Base-by-base conservation (phyloP, 2,113 vertebrate genomes). In the Apodemus speciosus region DNA sequence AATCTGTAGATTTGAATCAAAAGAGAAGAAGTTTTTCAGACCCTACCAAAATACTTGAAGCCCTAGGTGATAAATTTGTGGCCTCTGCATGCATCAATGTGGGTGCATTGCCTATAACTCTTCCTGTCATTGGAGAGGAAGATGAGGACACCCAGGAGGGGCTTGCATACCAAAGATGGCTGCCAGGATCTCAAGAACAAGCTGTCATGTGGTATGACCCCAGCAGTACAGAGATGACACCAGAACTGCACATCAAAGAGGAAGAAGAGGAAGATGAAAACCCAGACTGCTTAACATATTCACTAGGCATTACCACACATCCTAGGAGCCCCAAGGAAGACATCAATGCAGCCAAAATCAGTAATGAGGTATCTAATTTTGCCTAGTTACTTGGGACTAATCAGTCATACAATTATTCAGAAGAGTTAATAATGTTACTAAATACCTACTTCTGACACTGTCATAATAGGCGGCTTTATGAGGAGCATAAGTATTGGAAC, bases 241-340 rank as follows among this genome's bases (percentile, higher is more conserved):
- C 98, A 79, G 97, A 98, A 94, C 97, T 99, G 92, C 98, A 98
- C 97, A 99, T 99, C 97, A 98, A 98, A 96, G 99, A 99, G 96
- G 99, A 99, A 43, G 97, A 97, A 46, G 96, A 97, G 46, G 97
- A 98, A 85, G 79, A 85, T 62, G 72, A 27, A 62, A 20, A 32
- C 27, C 60, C 64, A 43, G 87, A 92, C 56, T 25, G 62, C 92
- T 92, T 95, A 97, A 95, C 97, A 84, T 69, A 95, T n/a, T 94
- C 96, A 73, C 1, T 94, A 97, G 96, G 95, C 92, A 95, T 56
- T 90, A 90, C 58, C 94, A 93, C 90, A 97, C 97, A 92, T 40
- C 97, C 97, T 95, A 88, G 96, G 90, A 92, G 95, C 94, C 96
- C 93, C 90, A 96, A 96, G 93, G 98, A 98, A 97, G 97, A 97